Percentiles rank a stretch among this genome's conserved stretches.
Evolutionary conservation across 2,113 vertebrate genomes (phyloP).

Genomic region (Syngnathus floridae): DNA sequence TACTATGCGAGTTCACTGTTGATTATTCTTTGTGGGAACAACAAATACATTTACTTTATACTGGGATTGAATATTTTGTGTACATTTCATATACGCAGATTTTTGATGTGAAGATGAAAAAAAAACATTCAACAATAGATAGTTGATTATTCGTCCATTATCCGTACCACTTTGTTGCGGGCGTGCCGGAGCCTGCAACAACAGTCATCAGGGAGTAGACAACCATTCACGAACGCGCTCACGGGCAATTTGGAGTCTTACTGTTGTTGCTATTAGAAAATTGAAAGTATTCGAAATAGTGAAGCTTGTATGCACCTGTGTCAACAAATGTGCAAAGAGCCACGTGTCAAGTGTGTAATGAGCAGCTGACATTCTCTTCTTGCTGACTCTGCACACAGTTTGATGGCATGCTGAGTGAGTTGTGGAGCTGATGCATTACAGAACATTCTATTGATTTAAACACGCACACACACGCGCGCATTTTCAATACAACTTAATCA

Average conservation of each 20-base stretch:
- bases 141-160: neutral
- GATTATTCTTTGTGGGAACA: conserved; percentile 26
- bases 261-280: too few relatives aligned
- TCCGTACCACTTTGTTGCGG: too few relatives aligned
- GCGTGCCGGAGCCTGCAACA: too few relatives aligned
- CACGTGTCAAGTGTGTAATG: conserved; percentile 24
- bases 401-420: conserved; percentile 15
- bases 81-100: neutral
- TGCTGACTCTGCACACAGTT: conserved; percentile 26
- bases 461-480: too few relatives aligned
- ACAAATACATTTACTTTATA: neutral
- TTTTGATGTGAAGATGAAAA: neutral
- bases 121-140: neutral
- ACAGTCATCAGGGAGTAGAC: too few relatives aligned
- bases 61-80: neutral
- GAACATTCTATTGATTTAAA: neutral
- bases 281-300: too few relatives aligned
- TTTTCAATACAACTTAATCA: too few relatives aligned
- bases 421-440: conserved; percentile 18
- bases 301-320: too few relatives aligned
- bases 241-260: too few relatives aligned
- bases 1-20: conserved; percentile 7
- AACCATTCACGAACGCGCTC: too few relatives aligned
- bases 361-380: conserved; percentile 33
- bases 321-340: neutral